Evolutionary conservation across 2,797 vertebrate genomes (phyloP), one percentile per base, ranked within the genome.

Genomic region (Botia almorhae): DNA sequence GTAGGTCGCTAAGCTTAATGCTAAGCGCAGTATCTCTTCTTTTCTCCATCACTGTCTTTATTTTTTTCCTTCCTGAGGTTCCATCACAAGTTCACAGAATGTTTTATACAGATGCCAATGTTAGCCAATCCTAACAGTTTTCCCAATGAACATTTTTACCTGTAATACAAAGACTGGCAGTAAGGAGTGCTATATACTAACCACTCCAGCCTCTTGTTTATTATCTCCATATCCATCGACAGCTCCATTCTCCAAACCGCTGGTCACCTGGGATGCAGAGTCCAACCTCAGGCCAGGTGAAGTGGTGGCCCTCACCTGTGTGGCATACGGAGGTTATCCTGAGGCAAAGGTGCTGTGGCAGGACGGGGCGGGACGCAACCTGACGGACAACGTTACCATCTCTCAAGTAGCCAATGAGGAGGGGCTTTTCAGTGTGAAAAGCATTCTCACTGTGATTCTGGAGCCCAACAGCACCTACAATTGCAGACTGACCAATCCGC

Each of bases 191-290:
- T 17, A 17, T 17, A 64, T 17, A 55, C 33, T 33, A 33, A 33
- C 33, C 33, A 33, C 33, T 33, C 33, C 33, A 3, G 33, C 33
- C 33, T 33, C 33, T n/a, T 73, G 19, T 16, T 48, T 51, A 19
- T 39, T 26, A 2, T 60, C 1, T 43, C 4, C 14, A 17, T n/a
- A 2, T 65, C 16, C 12, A 17, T 50, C 12, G 39, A 1, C 90
- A 99, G 98, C 97, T 3, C 92, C 94, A 0, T 99, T 97, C 90
- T 95, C 96, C 67, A 97, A 98, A 76, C 98, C 97, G 0, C 91
- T 82, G 53, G 89, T 98, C 88, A 95, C 94, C n/a, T 83, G 96
- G 91, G 91, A 94, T 69, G 90, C 96, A 17, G 95, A 90, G 82
- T 94, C 95, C 70, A 94, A 94, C 87, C 90, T 96, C 82, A 94